A percentile compares a stretch with the other conserved stretches of the same genome.
Conservation (phyloP, 2,888 invertebrate genomes). For the Beris chalybata region DNA sequence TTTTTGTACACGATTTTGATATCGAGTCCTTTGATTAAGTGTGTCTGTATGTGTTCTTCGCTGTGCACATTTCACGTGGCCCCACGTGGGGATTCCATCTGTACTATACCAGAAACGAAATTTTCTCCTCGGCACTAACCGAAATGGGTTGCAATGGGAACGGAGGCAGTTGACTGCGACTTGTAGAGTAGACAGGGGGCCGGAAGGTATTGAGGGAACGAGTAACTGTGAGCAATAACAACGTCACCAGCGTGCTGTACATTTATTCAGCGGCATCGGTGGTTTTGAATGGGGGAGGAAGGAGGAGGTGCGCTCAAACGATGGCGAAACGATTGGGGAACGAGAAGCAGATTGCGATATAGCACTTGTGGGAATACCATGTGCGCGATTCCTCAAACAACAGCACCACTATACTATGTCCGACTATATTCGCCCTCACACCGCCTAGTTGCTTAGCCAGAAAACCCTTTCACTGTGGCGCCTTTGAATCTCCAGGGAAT, state of each 20-base stretch:
- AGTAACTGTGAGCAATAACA: not conserved
- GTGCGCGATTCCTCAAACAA: slow-evolving; percentile 42
- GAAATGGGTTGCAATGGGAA: too few species aligned
- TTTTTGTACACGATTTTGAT: slow-evolving; percentile 24
- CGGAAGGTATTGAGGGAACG: not conserved
- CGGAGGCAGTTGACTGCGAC: too few species aligned
- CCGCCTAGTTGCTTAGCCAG: not conserved
- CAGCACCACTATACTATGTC: slow-evolving; percentile 35
- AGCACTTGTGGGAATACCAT: slow-evolving; percentile 43
- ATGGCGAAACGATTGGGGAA: slow-evolving; percentile 11
- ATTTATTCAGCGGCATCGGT: slow-evolving; percentile 35
- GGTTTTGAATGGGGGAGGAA: slow-evolving; percentile 27
- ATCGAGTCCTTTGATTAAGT: not conserved
- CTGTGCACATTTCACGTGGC: slow-evolving; percentile 19
- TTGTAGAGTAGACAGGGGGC: too few species aligned
- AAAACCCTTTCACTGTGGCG: slow-evolving; percentile 43
- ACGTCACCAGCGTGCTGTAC: slow-evolving; percentile 20
- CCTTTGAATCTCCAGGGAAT: slow-evolving; percentile 52
- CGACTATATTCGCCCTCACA: not conserved
- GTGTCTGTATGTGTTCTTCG: slow-evolving; percentile 6
- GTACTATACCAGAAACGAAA: slow-evolving; percentile 8
- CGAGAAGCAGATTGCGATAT: slow-evolving; percentile 40
- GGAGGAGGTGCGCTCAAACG: slow-evolving; percentile 31
- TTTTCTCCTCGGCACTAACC: slow-evolving; percentile 3
- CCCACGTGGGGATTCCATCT: slow-evolving; percentile 17